phyloP scores from a whole-genome alignment of 2,888 invertebrate genomes.

The Selenia dentaria region DNA sequence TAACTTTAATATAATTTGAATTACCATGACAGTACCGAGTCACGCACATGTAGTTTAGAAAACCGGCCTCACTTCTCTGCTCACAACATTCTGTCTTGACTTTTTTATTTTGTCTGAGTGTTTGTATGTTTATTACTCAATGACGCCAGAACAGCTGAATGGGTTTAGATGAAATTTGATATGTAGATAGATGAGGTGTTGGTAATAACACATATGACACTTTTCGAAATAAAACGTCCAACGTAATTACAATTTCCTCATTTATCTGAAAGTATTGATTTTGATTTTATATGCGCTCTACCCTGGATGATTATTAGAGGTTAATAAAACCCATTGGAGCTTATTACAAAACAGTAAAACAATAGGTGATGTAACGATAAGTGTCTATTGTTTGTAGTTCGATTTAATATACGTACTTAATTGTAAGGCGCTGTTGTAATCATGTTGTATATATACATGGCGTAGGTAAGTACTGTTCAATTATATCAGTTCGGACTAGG shows the following conservation, averaged over 20 bases:
- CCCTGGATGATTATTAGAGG: not conserved
- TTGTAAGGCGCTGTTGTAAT: slow-evolving; percentile 11
- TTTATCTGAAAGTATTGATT: not conserved
- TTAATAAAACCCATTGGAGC: slow-evolving; percentile 14
- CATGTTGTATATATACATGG: slow-evolving; percentile 13
- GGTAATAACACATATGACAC: too few species aligned
- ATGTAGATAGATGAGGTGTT: too few species aligned
- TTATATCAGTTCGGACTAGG: slow-evolving; percentile 9
- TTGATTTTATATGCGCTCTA: not conserved
- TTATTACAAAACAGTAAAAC: slow-evolving; percentile 20
- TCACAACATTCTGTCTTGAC: too few species aligned
- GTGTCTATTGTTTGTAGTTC: slow-evolving; percentile 25
- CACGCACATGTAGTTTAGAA: too few species aligned
- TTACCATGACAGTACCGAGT: too few species aligned
- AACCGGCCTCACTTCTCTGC: too few species aligned
- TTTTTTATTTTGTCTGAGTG: too few species aligned
- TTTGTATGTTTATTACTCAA: too few species aligned
- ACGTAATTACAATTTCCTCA: not conserved
- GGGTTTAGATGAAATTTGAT: too few species aligned
- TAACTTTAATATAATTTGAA: too few species aligned
- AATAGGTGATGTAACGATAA: slow-evolving; percentile 30
- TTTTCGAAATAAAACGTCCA: not conserved
- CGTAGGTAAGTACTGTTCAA: slow-evolving; percentile 6
- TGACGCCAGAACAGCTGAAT: too few species aligned
- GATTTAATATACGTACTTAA: slow-evolving; percentile 9